A percentile compares a stretch with the other conserved stretches of the same genome.
These are phyloP conservation scores for Eilema depressum DNA, from an alignment of 2,888 invertebrate genomes.

Conservation along the genomic window DNA sequence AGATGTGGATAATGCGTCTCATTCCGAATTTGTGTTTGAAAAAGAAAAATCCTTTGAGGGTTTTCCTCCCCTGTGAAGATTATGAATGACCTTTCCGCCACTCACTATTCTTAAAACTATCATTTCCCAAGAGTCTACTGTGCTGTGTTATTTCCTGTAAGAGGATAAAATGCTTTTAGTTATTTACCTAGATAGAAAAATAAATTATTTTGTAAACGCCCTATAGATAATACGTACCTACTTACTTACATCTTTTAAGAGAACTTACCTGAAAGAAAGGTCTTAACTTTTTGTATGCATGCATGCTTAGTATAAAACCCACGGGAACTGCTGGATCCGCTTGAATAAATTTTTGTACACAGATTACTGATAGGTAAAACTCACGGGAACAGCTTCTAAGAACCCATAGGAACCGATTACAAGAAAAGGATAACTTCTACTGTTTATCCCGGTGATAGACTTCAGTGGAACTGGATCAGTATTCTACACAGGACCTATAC, in stretches of 20 bases:
- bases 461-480: neutral
- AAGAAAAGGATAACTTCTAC: neutral
- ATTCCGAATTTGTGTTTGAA: too few species aligned
- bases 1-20: too few species aligned
- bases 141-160: neutral
- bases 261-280: neutral
- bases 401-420: too few species aligned
- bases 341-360: neutral
- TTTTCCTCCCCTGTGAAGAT: neutral
- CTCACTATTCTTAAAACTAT: neutral
- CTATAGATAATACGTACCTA: too few species aligned
- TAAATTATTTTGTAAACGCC: neutral
- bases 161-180: neutral
- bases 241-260: neutral
- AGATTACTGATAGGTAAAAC: too few species aligned
- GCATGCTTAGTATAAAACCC: neutral
- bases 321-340: too few species aligned
- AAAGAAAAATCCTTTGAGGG: too few species aligned
- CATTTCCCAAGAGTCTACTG: neutral
- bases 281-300: neutral
- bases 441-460: neutral
- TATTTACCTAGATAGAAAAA: neutral
- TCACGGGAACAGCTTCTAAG: too few species aligned
- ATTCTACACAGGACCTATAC: neutral
- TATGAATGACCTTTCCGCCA: neutral